Conservation (phyloP, 1,140 invertebrate species). For the Formica exsecta region DNA sequence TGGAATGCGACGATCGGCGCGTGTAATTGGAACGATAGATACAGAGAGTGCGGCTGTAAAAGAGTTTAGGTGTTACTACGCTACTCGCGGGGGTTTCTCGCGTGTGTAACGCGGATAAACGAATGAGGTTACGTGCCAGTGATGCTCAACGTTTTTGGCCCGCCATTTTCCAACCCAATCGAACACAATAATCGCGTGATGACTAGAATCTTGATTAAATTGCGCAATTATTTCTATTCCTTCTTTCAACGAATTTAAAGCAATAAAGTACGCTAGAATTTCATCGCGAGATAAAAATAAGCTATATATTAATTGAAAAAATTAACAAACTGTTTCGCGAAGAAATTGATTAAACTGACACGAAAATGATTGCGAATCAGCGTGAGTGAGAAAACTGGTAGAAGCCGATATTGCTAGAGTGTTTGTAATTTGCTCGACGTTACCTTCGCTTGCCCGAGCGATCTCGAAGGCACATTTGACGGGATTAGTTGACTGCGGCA, state of each 20-base stretch:
- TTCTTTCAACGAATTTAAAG: too few relatives aligned
- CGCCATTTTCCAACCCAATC: neutral
- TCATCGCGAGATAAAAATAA: neutral
- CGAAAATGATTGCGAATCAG: slow-evolving; percentile 19
- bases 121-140: slow-evolving; percentile 47
- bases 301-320: neutral
- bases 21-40: slow-evolving; percentile 49
- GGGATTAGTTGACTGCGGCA: slow-evolving; percentile 57
- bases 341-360: neutral
- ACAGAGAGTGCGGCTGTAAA: slow-evolving; percentile 49
- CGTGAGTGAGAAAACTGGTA: slow-evolving; percentile 2
- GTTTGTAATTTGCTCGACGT: slow-evolving; percentile 50
- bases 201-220: neutral
- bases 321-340: neutral
- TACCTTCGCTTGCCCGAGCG: slow-evolving; percentile 10
- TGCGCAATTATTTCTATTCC: too few relatives aligned
- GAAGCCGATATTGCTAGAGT: neutral
- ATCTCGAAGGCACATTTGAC: slow-evolving; percentile 54
- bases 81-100: slow-evolving; percentile 40
- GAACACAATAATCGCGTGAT: too few relatives aligned
- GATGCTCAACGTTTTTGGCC: slow-evolving; percentile 39
- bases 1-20: slow-evolving; percentile 35
- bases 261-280: neutral
- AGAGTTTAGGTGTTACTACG: slow-evolving; percentile 60
- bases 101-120: slow-evolving; percentile 53